Conservation (phyloP, 2,113 vertebrate genomes). For the Galbula dea region DNA sequence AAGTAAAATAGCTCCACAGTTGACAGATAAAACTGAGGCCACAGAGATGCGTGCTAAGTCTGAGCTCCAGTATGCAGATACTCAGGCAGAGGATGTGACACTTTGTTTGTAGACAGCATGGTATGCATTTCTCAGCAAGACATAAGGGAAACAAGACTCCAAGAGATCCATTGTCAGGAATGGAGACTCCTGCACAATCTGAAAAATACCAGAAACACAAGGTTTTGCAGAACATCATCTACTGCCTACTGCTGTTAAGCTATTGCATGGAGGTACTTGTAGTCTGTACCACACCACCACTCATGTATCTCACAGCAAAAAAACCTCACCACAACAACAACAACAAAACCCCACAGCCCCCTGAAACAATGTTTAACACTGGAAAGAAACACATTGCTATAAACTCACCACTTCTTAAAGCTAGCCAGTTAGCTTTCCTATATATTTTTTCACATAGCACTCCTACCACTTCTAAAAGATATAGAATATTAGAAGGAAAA, state of each 20-base stretch:
- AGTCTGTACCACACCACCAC: not conserved
- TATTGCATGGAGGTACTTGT: not conserved
- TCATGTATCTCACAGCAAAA: not conserved
- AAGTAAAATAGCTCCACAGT: constrained; percentile 80
- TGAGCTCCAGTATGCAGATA: constrained; percentile 67
- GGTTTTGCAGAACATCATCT: not conserved
- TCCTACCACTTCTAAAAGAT: not conserved
- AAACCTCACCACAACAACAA: no score
- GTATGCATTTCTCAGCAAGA: constrained; percentile 97
- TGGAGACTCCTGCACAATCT: constrained; percentile 99
- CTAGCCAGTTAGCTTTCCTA: not conserved
- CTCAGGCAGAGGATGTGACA: constrained; percentile 88
- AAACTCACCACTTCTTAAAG: not conserved
- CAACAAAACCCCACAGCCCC: no score
- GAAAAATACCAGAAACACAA: constrained; percentile 57
- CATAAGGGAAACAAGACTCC: constrained; percentile 98
- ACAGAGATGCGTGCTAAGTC: constrained; percentile 72
- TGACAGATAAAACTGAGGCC: constrained; percentile 78
- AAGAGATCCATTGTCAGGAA: constrained; percentile 99
- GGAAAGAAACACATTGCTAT: not conserved
- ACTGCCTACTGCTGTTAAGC: not conserved
- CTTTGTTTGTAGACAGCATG: constrained; percentile 99
- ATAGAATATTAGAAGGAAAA: not conserved
- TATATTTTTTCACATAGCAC: not conserved
- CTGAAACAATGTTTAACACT: not conserved